Conservation (phyloP, 2,113 vertebrate genomes). For the Antennarius striatus region DNA sequence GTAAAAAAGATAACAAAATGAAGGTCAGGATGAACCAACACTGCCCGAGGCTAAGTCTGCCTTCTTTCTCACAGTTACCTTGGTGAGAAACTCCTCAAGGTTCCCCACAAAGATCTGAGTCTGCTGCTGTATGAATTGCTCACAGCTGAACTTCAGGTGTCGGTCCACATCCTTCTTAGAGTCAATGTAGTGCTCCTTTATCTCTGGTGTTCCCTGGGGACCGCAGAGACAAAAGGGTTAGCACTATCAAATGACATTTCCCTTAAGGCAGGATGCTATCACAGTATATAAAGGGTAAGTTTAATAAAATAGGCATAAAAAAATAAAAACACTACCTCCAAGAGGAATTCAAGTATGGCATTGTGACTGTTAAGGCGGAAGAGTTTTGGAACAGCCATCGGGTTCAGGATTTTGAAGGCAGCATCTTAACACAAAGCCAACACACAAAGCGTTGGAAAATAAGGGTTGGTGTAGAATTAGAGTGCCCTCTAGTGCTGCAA, state of each 20-base stretch:
- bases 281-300: constrained; percentile 46
- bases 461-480: constrained; percentile 52
- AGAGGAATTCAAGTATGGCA: constrained; percentile 95
- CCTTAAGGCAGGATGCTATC: constrained; percentile 52
- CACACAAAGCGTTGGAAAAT: constrained; percentile 34
- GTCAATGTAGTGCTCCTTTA: constrained; percentile 98
- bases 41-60: constrained; percentile 50
- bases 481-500: constrained; percentile 76
- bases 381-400: constrained; percentile 91
- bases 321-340: constrained; percentile 85
- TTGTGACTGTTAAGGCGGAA: constrained; percentile 98
- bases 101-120: constrained; percentile 90
- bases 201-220: constrained; percentile 94
- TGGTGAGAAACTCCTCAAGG: constrained; percentile 94
- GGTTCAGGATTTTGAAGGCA: constrained; percentile 98
- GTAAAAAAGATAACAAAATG: constrained; percentile 28
- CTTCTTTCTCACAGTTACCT: constrained; percentile 80
- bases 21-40: constrained; percentile 57
- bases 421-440: constrained; percentile 86
- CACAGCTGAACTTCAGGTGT: constrained; percentile 94
- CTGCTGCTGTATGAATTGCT: constrained; percentile 99
- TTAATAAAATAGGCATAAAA: constrained; percentile 31
- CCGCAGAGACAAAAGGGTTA: constrained; percentile 48
- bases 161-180: constrained; percentile 98
- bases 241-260: constrained; percentile 46